These are phyloP conservation scores for Drosophila mercatorum DNA, from an alignment of 2,888 invertebrate genomes.

Conservation along the genomic window DNA sequence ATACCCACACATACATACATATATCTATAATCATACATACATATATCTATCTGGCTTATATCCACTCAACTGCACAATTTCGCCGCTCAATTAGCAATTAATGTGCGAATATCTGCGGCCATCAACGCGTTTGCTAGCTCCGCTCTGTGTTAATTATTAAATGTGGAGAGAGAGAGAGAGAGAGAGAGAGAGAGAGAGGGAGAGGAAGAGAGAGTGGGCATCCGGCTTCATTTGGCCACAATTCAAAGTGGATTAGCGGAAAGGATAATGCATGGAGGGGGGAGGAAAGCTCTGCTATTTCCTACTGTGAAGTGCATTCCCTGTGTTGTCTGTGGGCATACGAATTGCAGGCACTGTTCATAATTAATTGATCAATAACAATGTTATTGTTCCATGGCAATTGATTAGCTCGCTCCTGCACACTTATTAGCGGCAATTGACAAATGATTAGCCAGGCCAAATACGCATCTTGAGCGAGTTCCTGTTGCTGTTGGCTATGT, in stretches of 20 bases:
- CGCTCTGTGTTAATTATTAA: conserved; percentile 61
- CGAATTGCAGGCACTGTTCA: conserved; percentile 28
- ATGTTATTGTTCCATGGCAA: conserved; percentile 35
- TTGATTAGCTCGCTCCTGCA: conserved; percentile 46
- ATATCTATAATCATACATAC: neutral
- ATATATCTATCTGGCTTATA: neutral
- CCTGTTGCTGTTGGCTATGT: conserved; percentile 6
- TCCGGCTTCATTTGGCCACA: conserved; percentile 40
- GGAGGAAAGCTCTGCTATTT: neutral
- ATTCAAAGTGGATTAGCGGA: conserved; percentile 42
- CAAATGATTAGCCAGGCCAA: conserved; percentile 29
- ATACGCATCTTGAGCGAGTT: neutral
- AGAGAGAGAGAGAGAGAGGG: neutral
- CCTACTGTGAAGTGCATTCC: conserved; percentile 2
- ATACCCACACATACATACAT: neutral
- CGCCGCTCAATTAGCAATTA: conserved; percentile 42
- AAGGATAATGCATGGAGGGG: conserved; percentile 32
- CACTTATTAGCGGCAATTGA: conserved; percentile 33
- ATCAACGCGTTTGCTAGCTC: conserved; percentile 42
- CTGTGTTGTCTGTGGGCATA: neutral
- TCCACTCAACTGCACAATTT: conserved; percentile 1
- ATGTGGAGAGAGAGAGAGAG: conserved; percentile 10
- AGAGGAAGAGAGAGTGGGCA: conserved; percentile 1
- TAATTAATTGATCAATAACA: conserved; percentile 47
- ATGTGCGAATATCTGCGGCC: conserved; percentile 54